Conservation (phyloP, 2,888 invertebrate species). For the Gibbula magus region DNA sequence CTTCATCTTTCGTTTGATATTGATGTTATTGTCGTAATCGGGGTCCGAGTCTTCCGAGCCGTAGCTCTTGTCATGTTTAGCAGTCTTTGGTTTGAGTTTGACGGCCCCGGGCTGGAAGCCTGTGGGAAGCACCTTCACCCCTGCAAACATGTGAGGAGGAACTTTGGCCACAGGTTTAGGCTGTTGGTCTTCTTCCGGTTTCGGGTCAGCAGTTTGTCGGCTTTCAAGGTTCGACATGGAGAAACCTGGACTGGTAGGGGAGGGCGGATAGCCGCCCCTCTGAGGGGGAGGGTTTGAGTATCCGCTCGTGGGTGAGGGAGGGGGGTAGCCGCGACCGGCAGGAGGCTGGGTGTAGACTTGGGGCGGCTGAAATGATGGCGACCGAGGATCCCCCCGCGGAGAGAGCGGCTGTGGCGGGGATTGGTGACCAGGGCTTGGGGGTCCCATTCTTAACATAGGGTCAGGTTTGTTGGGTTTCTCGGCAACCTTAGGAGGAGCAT, state of each 20-base stretch:
- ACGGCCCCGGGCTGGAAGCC: constrained; percentile 38
- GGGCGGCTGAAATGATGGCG: constrained; percentile 19
- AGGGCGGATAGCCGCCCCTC: constrained; percentile 28
- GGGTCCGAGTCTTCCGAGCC: constrained; percentile 28
- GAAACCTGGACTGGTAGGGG: constrained; percentile 44
- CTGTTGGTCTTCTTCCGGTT: constrained; percentile 23
- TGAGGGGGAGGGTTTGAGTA: constrained; percentile 21
- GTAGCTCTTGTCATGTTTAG: constrained; percentile 20
- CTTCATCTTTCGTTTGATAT: constrained; percentile 35
- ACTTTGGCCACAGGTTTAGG: constrained; percentile 67
- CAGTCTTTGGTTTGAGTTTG: constrained; percentile 40
- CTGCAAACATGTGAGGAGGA: constrained; percentile 64
- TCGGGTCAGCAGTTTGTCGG: constrained; percentile 3
- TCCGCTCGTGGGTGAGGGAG: background rate
- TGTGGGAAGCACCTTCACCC: constrained; percentile 66
- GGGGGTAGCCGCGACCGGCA: background rate
- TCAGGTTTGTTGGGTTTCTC: constrained; percentile 30
- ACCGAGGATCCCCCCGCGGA: constrained; percentile 33
- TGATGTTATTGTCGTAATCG: constrained; percentile 41
- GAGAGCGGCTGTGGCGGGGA: constrained; percentile 28
- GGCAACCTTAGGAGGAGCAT: constrained; percentile 32
- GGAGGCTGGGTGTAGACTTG: constrained; percentile 6
- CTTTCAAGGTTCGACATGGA: constrained; percentile 67
- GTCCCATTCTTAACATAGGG: background rate
- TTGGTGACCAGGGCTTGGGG: background rate